Evolutionary conservation across 2,113 vertebrate genomes (phyloP), one percentile per base, ranked within the genome.

Genomic region (Merops nubicus): DNA sequence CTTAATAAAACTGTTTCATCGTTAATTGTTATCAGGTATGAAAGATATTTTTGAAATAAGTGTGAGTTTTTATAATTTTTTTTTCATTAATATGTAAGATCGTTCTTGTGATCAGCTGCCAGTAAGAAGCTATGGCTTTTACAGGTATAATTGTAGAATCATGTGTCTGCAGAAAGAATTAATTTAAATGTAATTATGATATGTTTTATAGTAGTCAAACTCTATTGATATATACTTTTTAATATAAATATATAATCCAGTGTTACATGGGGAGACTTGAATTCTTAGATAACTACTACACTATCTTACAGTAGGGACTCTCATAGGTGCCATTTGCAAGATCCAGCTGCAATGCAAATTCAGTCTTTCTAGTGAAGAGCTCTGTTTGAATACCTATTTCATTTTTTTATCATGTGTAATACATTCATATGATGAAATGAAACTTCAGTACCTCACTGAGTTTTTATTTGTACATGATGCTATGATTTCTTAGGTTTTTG

Each of bases 11-110:
- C 98, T 19, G 98, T 99, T 75, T 99, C 99, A 85, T 99, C 99
- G 8, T 97, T 99, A 75, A 98, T 99, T 89, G 97, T 99, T 82
- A 97, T 99, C 98, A 99, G 99, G 99, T 99, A 98, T 36, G 99
- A 98, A 98, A 97, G 29, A 64, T 76, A 23, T 68, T 78, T 90
- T 23, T 16, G 6, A 88, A 88, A 47, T 42, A 9, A 72, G 5
- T 67, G 25, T 74, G 67, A 38, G 5, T 26, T 62, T 81, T 84
- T 67, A 13, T 45, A 22, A 12, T 60, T 6, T 5, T 92, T 82
- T 67, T 64, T 54, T 9, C 75, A 0, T 80, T 87, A 69, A 16
- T 60, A 2, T 42, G 0, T 31, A 38, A 51, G 29, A 26, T 45
- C 25, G 20, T 69, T n/a, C 11, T 43, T 83, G 22, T 0, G 1